A percentile compares a stretch with the other conserved stretches of the same genome.
These are phyloP conservation scores for Reinhardtius hippoglossoides DNA, from an alignment of 2,113 vertebrate genomes.

Conservation along the genomic window DNA sequence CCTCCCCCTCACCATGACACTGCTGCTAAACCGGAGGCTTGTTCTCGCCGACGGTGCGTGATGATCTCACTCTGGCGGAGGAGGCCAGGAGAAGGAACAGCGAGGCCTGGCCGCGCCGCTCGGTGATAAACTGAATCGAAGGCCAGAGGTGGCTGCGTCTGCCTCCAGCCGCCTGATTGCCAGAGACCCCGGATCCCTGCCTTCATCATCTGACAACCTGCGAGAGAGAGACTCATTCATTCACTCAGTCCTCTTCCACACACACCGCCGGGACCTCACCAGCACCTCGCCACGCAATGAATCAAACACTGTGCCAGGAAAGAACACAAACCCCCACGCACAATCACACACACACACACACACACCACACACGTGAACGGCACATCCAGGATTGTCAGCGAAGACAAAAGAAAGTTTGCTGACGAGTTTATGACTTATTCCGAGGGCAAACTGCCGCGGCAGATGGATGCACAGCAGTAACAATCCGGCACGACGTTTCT, in stretches of 20 bases:
- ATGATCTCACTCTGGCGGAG: constrained; percentile 36
- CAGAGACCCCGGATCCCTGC: constrained; percentile 42
- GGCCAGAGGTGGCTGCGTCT: constrained; percentile 46
- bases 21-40: constrained; percentile 22
- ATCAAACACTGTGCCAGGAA: constrained; percentile 41
- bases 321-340: constrained; percentile 39
- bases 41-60: constrained; percentile 26
- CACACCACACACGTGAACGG: background rate
- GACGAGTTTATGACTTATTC: constrained; percentile 35
- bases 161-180: constrained; percentile 35
- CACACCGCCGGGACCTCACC: constrained; percentile 48
- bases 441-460: background rate
- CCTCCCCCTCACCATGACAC: constrained; percentile 43
- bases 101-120: background rate
- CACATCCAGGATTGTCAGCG: constrained; percentile 2
- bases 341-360: constrained; percentile 1
- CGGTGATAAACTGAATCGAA: constrained; percentile 26
- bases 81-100: background rate
- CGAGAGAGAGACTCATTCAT: constrained; percentile 48
- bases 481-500: background rate
- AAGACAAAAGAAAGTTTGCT: constrained; percentile 53
- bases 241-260: constrained; percentile 46
- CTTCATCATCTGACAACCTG: constrained; percentile 59
- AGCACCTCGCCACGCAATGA: constrained; percentile 48
- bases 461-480: constrained; percentile 26